Evolutionary conservation across 2,888 invertebrate genomes (phyloP).

Genomic region (Drosophila hamatofila): DNA sequence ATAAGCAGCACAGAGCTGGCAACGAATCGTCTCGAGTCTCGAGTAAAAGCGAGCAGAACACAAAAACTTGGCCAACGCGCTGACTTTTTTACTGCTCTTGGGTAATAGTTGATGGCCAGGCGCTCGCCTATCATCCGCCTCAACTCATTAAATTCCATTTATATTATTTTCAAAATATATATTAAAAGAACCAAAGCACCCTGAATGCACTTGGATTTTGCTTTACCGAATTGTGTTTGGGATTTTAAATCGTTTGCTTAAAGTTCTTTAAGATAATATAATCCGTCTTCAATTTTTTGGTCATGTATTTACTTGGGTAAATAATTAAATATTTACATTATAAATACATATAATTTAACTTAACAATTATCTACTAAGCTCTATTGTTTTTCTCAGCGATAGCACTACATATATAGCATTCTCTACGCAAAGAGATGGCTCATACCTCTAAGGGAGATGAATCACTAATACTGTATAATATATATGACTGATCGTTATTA

Average conservation of each 20-base stretch:
- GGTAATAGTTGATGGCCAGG: conserved; percentile 68
- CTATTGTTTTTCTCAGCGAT: too few relatives aligned
- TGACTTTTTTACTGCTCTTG: conserved; percentile 73
- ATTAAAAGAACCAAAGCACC: conserved; percentile 14
- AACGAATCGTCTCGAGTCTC: conserved; percentile 33
- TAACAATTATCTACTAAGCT: too few relatives aligned
- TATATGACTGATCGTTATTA: too few relatives aligned
- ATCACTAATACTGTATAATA: too few relatives aligned
- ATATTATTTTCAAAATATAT: conserved; percentile 51
- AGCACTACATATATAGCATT: too few relatives aligned
- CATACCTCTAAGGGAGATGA: too few relatives aligned
- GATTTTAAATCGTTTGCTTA: not conserved
- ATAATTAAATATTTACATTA: too few relatives aligned
- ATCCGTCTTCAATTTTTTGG: too few relatives aligned
- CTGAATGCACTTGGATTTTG: not conserved
- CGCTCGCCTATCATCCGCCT: conserved; percentile 64
- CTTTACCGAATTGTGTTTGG: not conserved
- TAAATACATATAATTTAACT: too few relatives aligned
- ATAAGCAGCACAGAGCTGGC: conserved; percentile 46
- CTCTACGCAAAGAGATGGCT: too few relatives aligned
- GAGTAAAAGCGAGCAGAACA: conserved; percentile 31
- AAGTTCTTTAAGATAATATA: not conserved
- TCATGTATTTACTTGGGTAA: too few relatives aligned
- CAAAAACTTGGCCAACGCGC: conserved; percentile 57
- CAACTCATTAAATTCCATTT: conserved; percentile 67